Percentiles rank a stretch among this genome's conserved stretches.
Evolutionary conservation across 2,113 vertebrate species (phyloP).

Genomic region (Scomber scombrus): DNA sequence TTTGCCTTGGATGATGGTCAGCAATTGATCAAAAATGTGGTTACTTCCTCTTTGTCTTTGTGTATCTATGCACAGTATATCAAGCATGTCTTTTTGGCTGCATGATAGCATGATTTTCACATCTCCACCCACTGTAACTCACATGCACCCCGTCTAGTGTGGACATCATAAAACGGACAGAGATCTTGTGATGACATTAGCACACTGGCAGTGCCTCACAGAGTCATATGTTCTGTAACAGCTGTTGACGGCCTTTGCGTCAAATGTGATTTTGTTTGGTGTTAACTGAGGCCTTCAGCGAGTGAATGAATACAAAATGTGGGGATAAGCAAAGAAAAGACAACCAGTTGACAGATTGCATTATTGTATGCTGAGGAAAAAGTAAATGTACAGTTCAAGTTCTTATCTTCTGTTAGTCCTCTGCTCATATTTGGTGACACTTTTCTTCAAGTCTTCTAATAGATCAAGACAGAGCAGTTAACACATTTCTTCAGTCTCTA

Average conservation of each 20-base stretch:
- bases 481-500: neutral
- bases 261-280: conserved; percentile 8
- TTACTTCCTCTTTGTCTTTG: too few species aligned
- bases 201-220: neutral
- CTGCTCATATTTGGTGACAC: neutral
- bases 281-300: neutral
- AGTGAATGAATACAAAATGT: neutral
- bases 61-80: neutral
- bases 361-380: neutral
- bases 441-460: neutral
- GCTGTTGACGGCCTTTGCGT: neutral
- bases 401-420: neutral
- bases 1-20: too few species aligned
- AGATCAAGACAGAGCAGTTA: neutral
- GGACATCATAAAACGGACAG: neutral
- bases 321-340: neutral
- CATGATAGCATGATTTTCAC: neutral
- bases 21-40: too few species aligned
- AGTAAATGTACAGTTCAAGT: conserved; percentile 10
- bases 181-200: neutral
- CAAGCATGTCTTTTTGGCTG: neutral
- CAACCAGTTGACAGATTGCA: neutral
- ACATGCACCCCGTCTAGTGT: neutral
- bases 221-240: neutral
- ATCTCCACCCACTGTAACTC: neutral